Conservation (phyloP, 2,888 invertebrate species). For the Catocala fraxini region DNA sequence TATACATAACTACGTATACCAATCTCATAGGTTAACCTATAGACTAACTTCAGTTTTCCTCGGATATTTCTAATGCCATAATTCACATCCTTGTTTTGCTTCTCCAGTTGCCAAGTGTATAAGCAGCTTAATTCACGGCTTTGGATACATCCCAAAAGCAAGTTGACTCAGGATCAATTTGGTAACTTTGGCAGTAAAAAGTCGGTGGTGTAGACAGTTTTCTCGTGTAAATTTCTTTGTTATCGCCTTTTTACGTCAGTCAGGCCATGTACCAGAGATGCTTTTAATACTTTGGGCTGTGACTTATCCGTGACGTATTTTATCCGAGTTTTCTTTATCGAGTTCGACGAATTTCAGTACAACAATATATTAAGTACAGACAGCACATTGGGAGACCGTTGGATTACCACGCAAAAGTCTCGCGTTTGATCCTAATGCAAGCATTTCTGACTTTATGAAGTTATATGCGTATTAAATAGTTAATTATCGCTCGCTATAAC, state of each 20-base stretch:
- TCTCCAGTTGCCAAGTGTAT: background rate
- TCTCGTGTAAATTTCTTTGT: slow-evolving; percentile 38
- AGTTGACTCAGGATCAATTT: slow-evolving; percentile 44
- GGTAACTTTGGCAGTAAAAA: slow-evolving; percentile 59
- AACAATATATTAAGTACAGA: background rate
- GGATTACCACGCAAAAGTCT: too few relatives aligned
- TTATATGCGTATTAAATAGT: too few relatives aligned
- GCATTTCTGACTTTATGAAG: too few relatives aligned
- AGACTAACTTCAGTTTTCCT: too few relatives aligned
- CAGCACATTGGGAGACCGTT: too few relatives aligned
- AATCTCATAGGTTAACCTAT: too few relatives aligned
- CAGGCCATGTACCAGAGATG: slow-evolving; percentile 8
- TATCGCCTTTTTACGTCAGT: slow-evolving; percentile 24
- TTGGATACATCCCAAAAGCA: slow-evolving; percentile 53
- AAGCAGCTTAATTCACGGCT: slow-evolving; percentile 30
- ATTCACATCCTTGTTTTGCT: too few relatives aligned
- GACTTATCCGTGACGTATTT: slow-evolving; percentile 12
- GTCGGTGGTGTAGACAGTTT: slow-evolving; percentile 41
- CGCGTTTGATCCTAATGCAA: too few relatives aligned
- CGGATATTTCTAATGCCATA: too few relatives aligned
- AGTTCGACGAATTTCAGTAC: background rate
- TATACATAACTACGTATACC: too few relatives aligned
- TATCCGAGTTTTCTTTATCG: background rate
- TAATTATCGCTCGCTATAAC: too few relatives aligned
- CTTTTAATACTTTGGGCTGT: slow-evolving; percentile 5